Conservation (phyloP, 2,888 invertebrate genomes). For the Macaria notata region DNA sequence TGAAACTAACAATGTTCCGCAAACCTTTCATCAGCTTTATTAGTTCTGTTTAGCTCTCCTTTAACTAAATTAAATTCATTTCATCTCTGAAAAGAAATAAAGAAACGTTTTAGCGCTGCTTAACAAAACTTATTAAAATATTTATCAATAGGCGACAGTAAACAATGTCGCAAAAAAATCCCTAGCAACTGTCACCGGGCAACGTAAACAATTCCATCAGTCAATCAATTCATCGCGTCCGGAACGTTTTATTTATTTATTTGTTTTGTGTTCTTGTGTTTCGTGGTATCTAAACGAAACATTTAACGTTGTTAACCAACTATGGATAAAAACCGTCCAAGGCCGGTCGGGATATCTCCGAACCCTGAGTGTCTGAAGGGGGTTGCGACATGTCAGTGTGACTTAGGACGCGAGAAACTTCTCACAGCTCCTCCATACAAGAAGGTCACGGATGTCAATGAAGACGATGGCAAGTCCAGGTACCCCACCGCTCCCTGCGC, state of each 20-base stretch:
- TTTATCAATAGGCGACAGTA: no score
- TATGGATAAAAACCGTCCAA: slow-evolving; percentile 40
- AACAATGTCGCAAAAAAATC: background rate
- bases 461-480: slow-evolving; percentile 54
- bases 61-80: slow-evolving; percentile 9
- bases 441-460: slow-evolving; percentile 40
- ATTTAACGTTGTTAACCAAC: slow-evolving; percentile 17
- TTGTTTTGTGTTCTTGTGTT: slow-evolving; percentile 18
- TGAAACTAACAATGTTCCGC: slow-evolving; percentile 24
- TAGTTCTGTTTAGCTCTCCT: slow-evolving; percentile 13
- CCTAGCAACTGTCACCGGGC: slow-evolving; percentile 54
- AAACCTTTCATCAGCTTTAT: slow-evolving; percentile 21
- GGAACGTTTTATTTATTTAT: slow-evolving; percentile 29
- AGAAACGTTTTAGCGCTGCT: background rate
- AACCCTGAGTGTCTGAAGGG: slow-evolving; percentile 50
- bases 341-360: slow-evolving; percentile 54
- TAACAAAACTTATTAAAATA: background rate
- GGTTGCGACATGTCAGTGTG: slow-evolving; percentile 66
- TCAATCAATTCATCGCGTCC: slow-evolving; percentile 25
- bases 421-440: slow-evolving; percentile 71
- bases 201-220: slow-evolving; percentile 39
- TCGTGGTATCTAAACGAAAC: background rate
- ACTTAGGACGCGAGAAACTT: slow-evolving; percentile 71
- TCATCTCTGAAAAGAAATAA: slow-evolving; percentile 1
- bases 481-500: slow-evolving; percentile 64